Evolutionary conservation across 2,888 invertebrate species (phyloP).

Genomic region (Caenorhabditis wallacei): DNA sequence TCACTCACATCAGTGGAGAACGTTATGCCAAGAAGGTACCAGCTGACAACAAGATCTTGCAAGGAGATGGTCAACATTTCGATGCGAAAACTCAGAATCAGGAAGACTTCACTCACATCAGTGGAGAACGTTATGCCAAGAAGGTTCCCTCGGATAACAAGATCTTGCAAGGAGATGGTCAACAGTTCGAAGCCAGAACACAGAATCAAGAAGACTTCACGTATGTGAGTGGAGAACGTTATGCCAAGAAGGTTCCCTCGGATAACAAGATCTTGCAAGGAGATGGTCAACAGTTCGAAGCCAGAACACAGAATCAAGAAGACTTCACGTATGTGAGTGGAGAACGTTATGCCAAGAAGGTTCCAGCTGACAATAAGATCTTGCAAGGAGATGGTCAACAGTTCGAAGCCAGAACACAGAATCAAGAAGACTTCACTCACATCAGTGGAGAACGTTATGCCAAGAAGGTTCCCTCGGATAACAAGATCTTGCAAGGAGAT

Average conservation of each 20-base stretch:
- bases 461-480: slow-evolving; percentile 15
- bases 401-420: slow-evolving; percentile 16
- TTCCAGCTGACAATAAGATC: slow-evolving; percentile 20
- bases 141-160: slow-evolving; percentile 19
- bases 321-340: slow-evolving; percentile 18
- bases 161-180: slow-evolving; percentile 19
- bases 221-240: slow-evolving; percentile 4
- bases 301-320: slow-evolving; percentile 22
- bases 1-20: slow-evolving; percentile 20
- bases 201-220: slow-evolving; percentile 35
- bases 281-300: slow-evolving; percentile 21
- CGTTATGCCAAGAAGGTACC: slow-evolving; percentile 26
- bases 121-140: slow-evolving; percentile 21
- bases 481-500: slow-evolving; percentile 21
- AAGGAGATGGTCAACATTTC: slow-evolving; percentile 19
- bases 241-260: slow-evolving; percentile 14
- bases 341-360: slow-evolving; percentile 17
- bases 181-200: slow-evolving; percentile 13
- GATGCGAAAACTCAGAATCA: slow-evolving; percentile 18
- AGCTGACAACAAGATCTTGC: slow-evolving; percentile 20
- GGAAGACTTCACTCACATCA: slow-evolving; percentile 20
- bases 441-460: slow-evolving; percentile 13
- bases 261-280: slow-evolving; percentile 28
- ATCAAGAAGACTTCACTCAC: slow-evolving; percentile 29
- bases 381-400: slow-evolving; percentile 20